phyloP scores from a whole-genome alignment of 2,888 invertebrate genomes.

The Orthosia incerta region DNA sequence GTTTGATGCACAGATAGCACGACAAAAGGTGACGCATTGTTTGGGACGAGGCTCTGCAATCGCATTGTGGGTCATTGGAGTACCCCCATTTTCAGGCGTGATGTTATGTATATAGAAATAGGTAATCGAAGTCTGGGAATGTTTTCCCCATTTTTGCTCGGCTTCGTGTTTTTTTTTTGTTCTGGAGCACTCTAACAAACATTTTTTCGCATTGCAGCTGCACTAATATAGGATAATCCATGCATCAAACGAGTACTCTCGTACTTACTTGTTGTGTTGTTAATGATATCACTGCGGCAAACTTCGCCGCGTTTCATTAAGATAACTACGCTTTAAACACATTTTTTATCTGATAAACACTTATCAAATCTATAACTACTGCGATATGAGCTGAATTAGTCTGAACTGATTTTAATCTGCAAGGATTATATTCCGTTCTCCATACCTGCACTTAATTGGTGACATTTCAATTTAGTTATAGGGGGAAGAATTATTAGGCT shows the following conservation, averaged over 20 bases:
- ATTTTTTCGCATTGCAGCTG: constrained; percentile 23
- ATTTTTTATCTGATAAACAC: constrained; percentile 59
- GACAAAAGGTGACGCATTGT: too few species aligned
- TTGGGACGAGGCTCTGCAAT: too few species aligned
- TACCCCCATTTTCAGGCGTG: too few species aligned
- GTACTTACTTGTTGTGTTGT: constrained; percentile 1
- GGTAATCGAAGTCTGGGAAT: constrained; percentile 14
- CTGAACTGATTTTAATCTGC: constrained; percentile 59
- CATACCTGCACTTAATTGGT: constrained; percentile 22
- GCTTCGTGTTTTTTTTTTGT: not conserved
- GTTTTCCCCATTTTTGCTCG: constrained; percentile 2
- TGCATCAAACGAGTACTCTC: not conserved
- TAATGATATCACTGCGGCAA: constrained; percentile 38
- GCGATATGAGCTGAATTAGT: constrained; percentile 42
- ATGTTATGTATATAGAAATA: constrained; percentile 4
- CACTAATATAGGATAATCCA: constrained; percentile 1
- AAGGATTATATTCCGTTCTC: constrained; percentile 23
- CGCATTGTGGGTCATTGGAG: too few species aligned
- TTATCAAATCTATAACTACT: constrained; percentile 57
- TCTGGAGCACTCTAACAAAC: not conserved
- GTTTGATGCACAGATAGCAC: too few species aligned
- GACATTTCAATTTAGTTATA: constrained; percentile 23
- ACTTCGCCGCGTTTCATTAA: constrained; percentile 24
- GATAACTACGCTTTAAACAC: constrained; percentile 42
- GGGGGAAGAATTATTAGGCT: too few species aligned